Base-by-base conservation (phyloP, 2,113 vertebrate genomes). In the Mus pahari region DNA sequence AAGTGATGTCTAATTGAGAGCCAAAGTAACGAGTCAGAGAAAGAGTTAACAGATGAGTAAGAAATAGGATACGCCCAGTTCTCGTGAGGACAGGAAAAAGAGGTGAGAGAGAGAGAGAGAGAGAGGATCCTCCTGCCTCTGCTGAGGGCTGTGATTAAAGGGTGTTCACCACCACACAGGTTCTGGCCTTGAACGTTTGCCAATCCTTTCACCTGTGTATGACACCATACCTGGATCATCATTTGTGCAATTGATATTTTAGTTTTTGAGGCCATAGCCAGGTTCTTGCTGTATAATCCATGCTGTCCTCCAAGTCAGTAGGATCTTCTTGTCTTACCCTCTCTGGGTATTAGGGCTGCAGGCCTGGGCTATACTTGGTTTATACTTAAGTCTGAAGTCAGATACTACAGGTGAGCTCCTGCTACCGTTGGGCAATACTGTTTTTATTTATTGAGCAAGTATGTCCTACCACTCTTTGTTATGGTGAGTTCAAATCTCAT, bases 321-420 rank as follows among this genome's bases (percentile, higher is more conserved):
- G 11, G 3, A 71, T 88, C 48, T 26, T 55, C 3, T 10, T 71
- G 48, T 48, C 24, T 87, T 16, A 17, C 17, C 12, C 33, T 71
- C 20, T 70, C 12, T 10, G n/a, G 50, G 62, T 22, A 36, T 48
- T 87, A 22, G 45, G 20, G 53, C 39, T 71, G 26, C 31, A 10
- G 13, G 22, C 14, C 13, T 26, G 22, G 6, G 19, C 48, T n/a
- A 71, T 26, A 7, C 33, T 26, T 71, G 48, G 33, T 48, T 50
- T 86, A 68, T 55, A n/a, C 7, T 33, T 91, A 91, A 70, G 89
- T 87, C 94, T 42, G 84, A 66, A 45, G 33, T 53, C 81, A 77
- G 28, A 5, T 1, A 24, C 53, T 55, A 58, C 53, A 83, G 7
- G 26, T 90, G 62, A 42, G 62, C 20, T 28, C 39, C 36, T 39